These are phyloP conservation scores for Papilio aristodemus DNA, from an alignment of 1,140 invertebrate genomes.

Conservation along the genomic window DNA sequence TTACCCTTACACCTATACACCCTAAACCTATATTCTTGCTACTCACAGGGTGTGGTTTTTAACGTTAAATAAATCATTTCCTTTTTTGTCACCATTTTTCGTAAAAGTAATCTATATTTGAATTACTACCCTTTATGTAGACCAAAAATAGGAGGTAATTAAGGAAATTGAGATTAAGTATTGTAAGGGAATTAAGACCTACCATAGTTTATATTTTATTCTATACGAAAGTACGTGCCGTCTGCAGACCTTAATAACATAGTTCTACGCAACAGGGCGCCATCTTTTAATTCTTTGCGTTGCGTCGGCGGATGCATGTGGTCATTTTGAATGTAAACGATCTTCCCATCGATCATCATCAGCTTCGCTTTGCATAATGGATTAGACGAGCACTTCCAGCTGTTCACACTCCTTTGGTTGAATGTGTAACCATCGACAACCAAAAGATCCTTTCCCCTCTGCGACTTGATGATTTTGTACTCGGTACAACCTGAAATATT, in stretches of 20 bases:
- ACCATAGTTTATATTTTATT: background rate
- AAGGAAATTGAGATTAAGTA: background rate
- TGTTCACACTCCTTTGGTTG: slow-evolving; percentile 24
- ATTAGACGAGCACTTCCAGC: slow-evolving; percentile 4
- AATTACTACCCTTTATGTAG: background rate
- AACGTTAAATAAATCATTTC: no score
- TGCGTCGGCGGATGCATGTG: slow-evolving; percentile 1
- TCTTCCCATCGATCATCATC: background rate
- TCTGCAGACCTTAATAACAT: slow-evolving; percentile 2
- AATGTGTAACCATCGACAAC: slow-evolving; percentile 38
- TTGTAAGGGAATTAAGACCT: background rate
- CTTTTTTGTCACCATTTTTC: no score
- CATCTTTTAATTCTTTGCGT: slow-evolving; percentile 6
- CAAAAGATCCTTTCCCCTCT: slow-evolving; percentile 37
- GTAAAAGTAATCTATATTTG: no score
- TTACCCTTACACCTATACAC: no score
- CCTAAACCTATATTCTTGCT: no score
- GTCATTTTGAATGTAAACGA: background rate
- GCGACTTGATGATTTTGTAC: slow-evolving; percentile 37
- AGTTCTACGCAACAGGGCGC: background rate
- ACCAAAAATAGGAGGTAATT: background rate
- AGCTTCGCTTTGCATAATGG: background rate
- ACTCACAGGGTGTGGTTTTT: no score
- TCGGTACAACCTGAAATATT: slow-evolving; percentile 10
- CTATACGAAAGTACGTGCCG: background rate